Conservation (phyloP, 2,888 invertebrate genomes). For the Tetrapedia diversipes region DNA sequence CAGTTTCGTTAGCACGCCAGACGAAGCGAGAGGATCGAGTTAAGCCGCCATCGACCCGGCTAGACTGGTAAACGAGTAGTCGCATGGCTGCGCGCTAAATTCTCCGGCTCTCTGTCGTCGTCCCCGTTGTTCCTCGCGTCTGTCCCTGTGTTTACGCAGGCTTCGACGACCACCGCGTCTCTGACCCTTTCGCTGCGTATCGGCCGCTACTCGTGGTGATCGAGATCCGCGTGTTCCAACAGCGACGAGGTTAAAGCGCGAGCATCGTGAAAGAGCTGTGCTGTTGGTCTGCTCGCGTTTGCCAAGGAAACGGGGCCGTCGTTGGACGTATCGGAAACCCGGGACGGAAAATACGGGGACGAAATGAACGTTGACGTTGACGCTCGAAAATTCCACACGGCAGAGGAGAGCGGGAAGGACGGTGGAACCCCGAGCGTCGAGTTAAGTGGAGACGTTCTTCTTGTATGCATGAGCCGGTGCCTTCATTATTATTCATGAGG, state of each 20-base stretch:
- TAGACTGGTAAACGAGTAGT: conserved; percentile 26
- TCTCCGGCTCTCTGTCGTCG: background rate
- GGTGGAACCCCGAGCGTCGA: background rate
- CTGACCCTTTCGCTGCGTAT: too few relatives aligned
- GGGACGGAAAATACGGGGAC: background rate
- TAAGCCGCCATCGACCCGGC: conserved; percentile 37
- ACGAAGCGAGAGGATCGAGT: conserved; percentile 47
- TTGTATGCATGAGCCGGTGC: conserved; percentile 32
- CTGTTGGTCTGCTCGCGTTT: too few relatives aligned
- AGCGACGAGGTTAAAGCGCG: too few relatives aligned
- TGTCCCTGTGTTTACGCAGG: background rate
- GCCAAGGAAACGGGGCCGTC: background rate
- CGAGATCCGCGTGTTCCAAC: too few relatives aligned
- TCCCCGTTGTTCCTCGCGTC: background rate
- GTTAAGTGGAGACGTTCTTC: conserved; percentile 20
- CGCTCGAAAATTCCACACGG: background rate
- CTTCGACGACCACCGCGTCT: too few relatives aligned
- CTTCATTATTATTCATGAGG: conserved; percentile 47
- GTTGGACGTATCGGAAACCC: too few relatives aligned
- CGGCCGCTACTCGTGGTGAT: too few relatives aligned
- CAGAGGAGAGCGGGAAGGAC: background rate
- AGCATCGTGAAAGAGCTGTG: too few relatives aligned
- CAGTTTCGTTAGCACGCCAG: conserved; percentile 45
- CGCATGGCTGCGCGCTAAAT: conserved; percentile 19
- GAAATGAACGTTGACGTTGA: background rate